phyloP scores from a whole-genome alignment of 92 coral and sea anemone species.

The Umimayanthus chanpuru region DNA sequence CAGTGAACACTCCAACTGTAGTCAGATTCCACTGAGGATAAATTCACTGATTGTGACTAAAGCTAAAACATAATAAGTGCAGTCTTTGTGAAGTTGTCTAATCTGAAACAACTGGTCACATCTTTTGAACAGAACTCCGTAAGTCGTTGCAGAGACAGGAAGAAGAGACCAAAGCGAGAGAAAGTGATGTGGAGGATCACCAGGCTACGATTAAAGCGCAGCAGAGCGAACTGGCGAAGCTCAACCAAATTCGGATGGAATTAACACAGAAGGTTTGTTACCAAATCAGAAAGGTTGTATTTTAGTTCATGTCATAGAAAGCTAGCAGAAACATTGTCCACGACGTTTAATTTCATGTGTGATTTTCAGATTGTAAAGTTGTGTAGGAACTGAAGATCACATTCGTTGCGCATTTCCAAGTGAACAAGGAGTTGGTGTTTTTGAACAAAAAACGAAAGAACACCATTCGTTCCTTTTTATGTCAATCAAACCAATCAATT shows the following conservation, averaged over 20 bases:
- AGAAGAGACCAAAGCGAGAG: conserved; percentile 64
- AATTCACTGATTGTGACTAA: no score
- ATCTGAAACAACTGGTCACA: neutral
- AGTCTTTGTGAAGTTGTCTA: neutral
- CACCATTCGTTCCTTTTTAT: neutral
- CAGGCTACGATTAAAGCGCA: conserved; percentile 58
- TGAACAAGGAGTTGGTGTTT: neutral
- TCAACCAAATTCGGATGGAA: conserved; percentile 76
- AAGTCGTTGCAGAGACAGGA: conserved; percentile 79
- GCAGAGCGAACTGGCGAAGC: conserved; percentile 66
- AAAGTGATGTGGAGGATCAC: conserved; percentile 68
- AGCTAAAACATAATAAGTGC: neutral
- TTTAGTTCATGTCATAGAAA: no score
- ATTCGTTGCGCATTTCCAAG: no score
- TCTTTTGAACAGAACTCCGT: conserved; percentile 61
- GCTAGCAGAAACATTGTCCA: no score
- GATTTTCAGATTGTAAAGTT: no score
- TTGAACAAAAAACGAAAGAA: no score
- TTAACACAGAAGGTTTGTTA: conserved; percentile 81
- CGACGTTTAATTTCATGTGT: no score
- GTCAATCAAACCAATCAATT: neutral
- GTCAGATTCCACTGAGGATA: no score
- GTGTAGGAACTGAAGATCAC: no score
- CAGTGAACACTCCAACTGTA: no score
- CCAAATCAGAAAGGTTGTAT: neutral